Evolutionary conservation across 2,888 invertebrate genomes (phyloP).

Genomic region (Tetheella fluctuosa): DNA sequence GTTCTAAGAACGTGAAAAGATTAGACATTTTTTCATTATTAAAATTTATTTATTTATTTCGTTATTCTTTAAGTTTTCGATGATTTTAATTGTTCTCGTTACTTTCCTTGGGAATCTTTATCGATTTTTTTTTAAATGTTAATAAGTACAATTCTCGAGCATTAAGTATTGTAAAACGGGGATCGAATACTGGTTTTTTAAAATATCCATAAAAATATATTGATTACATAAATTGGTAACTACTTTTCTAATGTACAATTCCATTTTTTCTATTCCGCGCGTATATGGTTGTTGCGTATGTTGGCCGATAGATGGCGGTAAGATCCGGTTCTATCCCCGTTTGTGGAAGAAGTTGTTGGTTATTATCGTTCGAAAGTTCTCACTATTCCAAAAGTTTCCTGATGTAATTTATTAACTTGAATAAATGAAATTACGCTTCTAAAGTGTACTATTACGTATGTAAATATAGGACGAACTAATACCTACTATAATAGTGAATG

Average conservation of each 20-base stretch:
- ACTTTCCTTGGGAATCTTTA: constrained; percentile 82
- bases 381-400: constrained; percentile 77
- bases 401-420: constrained; percentile 77
- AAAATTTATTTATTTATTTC: constrained; percentile 81
- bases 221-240: constrained; percentile 28
- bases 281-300: constrained; percentile 14
- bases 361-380: constrained; percentile 59
- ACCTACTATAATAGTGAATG: constrained; percentile 83
- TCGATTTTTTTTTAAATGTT: constrained; percentile 66
- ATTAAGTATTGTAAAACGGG: constrained; percentile 57
- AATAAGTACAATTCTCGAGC: constrained; percentile 64
- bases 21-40: constrained; percentile 50
- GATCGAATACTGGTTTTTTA: constrained; percentile 41
- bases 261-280: constrained; percentile 73
- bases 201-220: constrained; percentile 26
- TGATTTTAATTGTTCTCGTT: constrained; percentile 83
- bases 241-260: constrained; percentile 74
- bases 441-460: constrained; percentile 82
- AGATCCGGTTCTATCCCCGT: constrained; percentile 54
- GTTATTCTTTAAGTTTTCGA: constrained; percentile 82
- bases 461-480: constrained; percentile 83
- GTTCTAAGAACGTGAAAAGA: constrained; percentile 52
- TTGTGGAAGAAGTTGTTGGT: constrained; percentile 54
- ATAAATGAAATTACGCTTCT: constrained; percentile 81
- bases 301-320: constrained; percentile 23